Evolutionary conservation across 1,140 invertebrate species (phyloP).

Genomic region (Tyrophagus putrescentiae): DNA sequence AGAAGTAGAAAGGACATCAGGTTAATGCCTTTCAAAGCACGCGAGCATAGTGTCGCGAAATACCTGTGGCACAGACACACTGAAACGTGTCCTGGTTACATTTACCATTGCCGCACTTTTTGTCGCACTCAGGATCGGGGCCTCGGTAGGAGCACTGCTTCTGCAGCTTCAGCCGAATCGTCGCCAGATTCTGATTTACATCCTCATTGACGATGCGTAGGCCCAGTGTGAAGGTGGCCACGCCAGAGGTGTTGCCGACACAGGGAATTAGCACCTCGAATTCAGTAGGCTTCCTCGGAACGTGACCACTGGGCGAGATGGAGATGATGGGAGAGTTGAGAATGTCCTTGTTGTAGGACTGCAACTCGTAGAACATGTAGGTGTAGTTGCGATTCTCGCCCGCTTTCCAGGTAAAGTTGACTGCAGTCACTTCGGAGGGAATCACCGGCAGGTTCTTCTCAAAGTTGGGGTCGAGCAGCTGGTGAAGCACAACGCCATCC

Average conservation of each 20-base stretch:
- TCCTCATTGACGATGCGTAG: slow-evolving; percentile 63
- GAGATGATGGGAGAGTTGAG: slow-evolving; percentile 68
- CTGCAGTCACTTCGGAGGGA: slow-evolving; percentile 61
- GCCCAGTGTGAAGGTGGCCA: slow-evolving; percentile 72
- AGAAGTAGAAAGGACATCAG: neutral
- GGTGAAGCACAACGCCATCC: slow-evolving; percentile 63
- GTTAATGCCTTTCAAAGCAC: neutral
- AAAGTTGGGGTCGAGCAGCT: slow-evolving; percentile 72
- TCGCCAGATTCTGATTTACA: slow-evolving; percentile 53
- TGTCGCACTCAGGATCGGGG: slow-evolving; percentile 69
- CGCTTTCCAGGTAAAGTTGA: slow-evolving; percentile 83
- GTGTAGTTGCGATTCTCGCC: slow-evolving; percentile 47
- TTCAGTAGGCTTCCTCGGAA: slow-evolving; percentile 68
- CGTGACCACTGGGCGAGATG: slow-evolving; percentile 61
- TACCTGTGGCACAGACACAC: slow-evolving; percentile 71
- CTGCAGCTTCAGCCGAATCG: slow-evolving; percentile 66
- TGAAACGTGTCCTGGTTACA: slow-evolving; percentile 61
- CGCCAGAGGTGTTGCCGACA: slow-evolving; percentile 68
- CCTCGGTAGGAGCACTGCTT: slow-evolving; percentile 87
- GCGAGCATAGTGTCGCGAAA: slow-evolving; percentile 30
- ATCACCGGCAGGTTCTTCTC: slow-evolving; percentile 72
- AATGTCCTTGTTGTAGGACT: slow-evolving; percentile 65
- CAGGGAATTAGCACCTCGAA: slow-evolving; percentile 82
- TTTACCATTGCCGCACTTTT: slow-evolving; percentile 64
- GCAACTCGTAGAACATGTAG: slow-evolving; percentile 68